These are phyloP conservation scores for Pollenia amentaria DNA, from an alignment of 2,888 invertebrate genomes.

Conservation along the genomic window DNA sequence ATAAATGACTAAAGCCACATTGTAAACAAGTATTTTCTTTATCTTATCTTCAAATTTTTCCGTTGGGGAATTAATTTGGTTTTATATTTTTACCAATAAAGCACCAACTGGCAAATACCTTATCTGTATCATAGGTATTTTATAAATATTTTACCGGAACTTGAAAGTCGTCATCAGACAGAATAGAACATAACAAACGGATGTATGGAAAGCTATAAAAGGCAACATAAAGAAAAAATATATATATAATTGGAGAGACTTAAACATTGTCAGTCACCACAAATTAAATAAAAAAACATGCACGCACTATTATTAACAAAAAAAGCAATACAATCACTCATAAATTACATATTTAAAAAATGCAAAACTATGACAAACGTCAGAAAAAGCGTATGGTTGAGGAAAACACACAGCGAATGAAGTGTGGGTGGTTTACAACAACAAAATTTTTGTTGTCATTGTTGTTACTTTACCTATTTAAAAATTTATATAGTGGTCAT, in stretches of 20 bases:
- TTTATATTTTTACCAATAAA: not conserved
- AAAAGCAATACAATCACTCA: constrained; percentile 6
- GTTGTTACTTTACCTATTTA: constrained; percentile 17
- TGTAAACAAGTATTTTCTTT: not conserved
- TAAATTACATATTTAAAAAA: not conserved
- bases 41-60: constrained; percentile 19
- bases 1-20: not conserved
- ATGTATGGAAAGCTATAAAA: constrained; percentile 64
- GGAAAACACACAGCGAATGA: constrained; percentile 9
- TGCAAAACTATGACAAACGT: constrained; percentile 64
- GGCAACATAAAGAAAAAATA: constrained; percentile 31
- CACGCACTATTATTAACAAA: constrained; percentile 29
- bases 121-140: constrained; percentile 10
- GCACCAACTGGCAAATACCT: not conserved
- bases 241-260: constrained; percentile 31
- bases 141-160: constrained; percentile 59
- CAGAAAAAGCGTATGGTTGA: constrained; percentile 46
- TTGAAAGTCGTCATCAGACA: constrained; percentile 40
- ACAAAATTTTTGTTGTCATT: constrained; percentile 27
- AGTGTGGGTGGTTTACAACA: constrained; percentile 60
- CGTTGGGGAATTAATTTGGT: not conserved
- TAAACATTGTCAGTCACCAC: constrained; percentile 11
- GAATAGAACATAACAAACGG: constrained; percentile 45
- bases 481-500: constrained; percentile 3
- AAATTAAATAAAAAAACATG: constrained; percentile 1